Conservation (phyloP, 2,888 invertebrate genomes). For the Spialia ferax region DNA sequence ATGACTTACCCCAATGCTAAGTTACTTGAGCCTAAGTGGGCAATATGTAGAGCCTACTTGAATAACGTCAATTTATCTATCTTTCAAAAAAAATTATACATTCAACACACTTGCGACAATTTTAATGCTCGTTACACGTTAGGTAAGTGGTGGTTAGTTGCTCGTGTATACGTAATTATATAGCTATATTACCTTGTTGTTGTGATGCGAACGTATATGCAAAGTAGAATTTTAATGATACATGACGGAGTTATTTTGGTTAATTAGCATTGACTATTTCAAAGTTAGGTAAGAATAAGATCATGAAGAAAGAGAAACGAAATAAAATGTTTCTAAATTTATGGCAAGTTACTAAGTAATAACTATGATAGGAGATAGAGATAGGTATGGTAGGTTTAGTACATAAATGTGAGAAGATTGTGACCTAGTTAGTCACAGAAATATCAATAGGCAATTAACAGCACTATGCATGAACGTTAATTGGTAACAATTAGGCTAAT, state of each 20-base stretch:
- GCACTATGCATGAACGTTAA: conserved; percentile 1
- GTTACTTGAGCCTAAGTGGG: too few relatives aligned
- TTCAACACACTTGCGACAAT: conserved; percentile 10
- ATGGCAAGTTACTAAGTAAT: background rate
- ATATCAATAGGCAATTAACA: conserved; percentile 28
- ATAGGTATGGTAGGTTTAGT: background rate
- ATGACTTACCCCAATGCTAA: too few relatives aligned
- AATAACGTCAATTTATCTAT: background rate
- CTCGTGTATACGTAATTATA: conserved; percentile 30
- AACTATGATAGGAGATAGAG: background rate
- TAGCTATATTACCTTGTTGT: conserved; percentile 10
- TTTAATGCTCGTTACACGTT: conserved; percentile 11
- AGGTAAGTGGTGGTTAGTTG: conserved; percentile 23
- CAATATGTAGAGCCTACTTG: too few relatives aligned
- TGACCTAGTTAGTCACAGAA: conserved; percentile 9
- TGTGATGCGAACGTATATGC: conserved; percentile 27
- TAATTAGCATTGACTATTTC: background rate
- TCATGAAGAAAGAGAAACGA: conserved; percentile 3
- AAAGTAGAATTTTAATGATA: conserved; percentile 31
- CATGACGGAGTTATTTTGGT: conserved; percentile 21
- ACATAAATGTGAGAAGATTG: background rate
- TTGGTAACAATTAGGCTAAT: conserved; percentile 14
- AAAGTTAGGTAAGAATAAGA: conserved; percentile 20
- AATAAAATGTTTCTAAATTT: background rate
- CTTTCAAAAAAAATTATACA: background rate